Conservation (phyloP, 35 echinoderm and acorn worm genomes). For the Ophioderma brevispina region DNA sequence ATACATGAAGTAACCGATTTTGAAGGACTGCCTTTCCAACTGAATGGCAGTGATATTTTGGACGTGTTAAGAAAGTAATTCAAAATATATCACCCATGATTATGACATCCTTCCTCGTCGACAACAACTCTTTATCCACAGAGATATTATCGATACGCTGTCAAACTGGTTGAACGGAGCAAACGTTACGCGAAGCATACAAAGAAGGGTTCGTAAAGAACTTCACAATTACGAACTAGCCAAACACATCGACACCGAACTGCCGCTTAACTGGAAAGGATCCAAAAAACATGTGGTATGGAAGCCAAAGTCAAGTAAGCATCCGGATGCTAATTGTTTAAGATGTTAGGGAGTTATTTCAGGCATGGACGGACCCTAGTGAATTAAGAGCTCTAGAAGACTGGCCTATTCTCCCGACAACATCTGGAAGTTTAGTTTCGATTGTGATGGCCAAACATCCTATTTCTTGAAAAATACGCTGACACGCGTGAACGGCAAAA, state of each 20-base stretch:
- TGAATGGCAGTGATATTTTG: neutral
- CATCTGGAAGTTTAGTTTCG: neutral
- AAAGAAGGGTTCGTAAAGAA: neutral
- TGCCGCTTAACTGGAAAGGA: constrained; percentile 2
- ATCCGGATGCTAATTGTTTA: neutral
- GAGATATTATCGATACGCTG: neutral
- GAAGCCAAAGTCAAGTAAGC: neutral
- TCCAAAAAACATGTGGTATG: neutral
- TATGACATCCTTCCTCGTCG: neutral
- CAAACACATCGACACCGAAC: neutral
- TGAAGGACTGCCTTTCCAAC: neutral
- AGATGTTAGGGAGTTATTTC: neutral
- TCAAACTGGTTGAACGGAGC: neutral
- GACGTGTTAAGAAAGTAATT: neutral
- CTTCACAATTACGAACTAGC: neutral
- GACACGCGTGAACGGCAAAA: neutral
- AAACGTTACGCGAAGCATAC: no score
- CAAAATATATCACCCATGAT: neutral
- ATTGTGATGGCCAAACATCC: neutral
- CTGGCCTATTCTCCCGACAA: constrained; percentile 27
- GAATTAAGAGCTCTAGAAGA: neutral
- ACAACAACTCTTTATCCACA: neutral
- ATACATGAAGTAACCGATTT: neutral
- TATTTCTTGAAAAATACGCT: neutral
- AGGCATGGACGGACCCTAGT: neutral